Conservation (phyloP, 2,888 invertebrate species). For the Halictus ligatus region DNA sequence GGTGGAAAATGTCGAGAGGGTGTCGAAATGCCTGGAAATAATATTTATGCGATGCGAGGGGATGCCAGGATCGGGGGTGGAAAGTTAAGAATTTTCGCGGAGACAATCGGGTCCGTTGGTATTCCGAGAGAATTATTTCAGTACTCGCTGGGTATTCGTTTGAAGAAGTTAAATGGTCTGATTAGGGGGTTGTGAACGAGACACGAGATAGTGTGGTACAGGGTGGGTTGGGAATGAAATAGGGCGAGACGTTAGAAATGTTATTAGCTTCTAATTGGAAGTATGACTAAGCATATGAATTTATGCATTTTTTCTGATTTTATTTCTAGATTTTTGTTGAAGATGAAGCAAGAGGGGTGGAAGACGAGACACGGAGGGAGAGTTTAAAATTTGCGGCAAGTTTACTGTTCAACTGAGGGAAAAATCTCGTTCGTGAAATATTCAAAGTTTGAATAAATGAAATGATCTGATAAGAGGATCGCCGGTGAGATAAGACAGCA, state of each 20-base stretch:
- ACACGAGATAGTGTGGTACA: too few relatives aligned
- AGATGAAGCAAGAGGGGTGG: not conserved
- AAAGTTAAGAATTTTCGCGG: not conserved
- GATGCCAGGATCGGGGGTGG: constrained; percentile 4
- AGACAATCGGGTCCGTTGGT: not conserved
- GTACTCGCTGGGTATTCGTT: not conserved
- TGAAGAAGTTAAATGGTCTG: not conserved
- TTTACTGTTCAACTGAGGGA: not conserved
- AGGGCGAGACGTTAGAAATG: not conserved
- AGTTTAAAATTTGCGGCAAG: not conserved
- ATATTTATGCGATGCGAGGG: not conserved
- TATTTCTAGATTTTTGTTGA: too few relatives aligned
- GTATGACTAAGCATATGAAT: too few relatives aligned
- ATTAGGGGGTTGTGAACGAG: not conserved
- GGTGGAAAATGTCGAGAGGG: not conserved
- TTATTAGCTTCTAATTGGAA: not conserved
- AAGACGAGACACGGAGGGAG: not conserved
- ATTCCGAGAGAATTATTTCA: not conserved
- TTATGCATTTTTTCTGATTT: too few relatives aligned
- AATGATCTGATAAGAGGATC: not conserved
- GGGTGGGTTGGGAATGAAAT: too few relatives aligned
- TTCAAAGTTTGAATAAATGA: not conserved
- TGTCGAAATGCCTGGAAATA: constrained; percentile 20
- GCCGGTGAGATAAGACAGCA: not conserved
- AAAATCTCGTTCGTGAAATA: not conserved